phyloP scores from a whole-genome alignment of 2,113 vertebrate genomes.

The Myxocyprinus asiaticus region DNA sequence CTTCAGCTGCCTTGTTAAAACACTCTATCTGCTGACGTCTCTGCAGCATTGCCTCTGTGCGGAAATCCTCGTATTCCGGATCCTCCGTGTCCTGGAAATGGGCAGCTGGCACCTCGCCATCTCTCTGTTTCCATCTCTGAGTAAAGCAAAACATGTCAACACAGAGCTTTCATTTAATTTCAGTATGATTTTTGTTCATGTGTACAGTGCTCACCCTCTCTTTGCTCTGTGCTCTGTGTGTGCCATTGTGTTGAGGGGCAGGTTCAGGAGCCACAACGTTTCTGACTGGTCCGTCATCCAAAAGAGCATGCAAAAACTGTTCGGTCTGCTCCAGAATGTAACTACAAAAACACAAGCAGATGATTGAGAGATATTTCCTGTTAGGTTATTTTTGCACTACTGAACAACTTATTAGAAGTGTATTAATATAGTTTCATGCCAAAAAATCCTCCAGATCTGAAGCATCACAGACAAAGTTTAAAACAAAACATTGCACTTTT shows the following conservation, averaged over 20 bases:
- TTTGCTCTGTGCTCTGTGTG: constrained; percentile 66
- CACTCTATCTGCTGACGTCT: constrained; percentile 83
- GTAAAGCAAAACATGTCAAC: background rate
- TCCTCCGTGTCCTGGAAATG: constrained; percentile 86
- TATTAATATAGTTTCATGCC: no score
- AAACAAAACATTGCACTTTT: no score
- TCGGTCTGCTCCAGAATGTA: constrained; percentile 88
- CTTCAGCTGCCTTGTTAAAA: constrained; percentile 88
- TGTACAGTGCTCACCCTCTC: constrained; percentile 60
- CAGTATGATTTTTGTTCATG: background rate
- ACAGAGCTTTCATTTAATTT: background rate
- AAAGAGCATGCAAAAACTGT: constrained; percentile 85
- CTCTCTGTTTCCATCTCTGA: constrained; percentile 65
- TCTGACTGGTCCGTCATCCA: constrained; percentile 88
- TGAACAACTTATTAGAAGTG: no score
- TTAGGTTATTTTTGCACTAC: no score
- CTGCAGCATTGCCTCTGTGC: constrained; percentile 89
- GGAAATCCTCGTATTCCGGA: constrained; percentile 88
- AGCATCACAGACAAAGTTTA: no score
- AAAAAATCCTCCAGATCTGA: no score
- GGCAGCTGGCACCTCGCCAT: background rate
- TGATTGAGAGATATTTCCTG: background rate
- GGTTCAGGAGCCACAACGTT: constrained; percentile 85
- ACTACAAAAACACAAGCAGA: constrained; percentile 65
- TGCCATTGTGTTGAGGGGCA: constrained; percentile 68